Conservation (phyloP, 2,888 invertebrate genomes). For the Ennomos erosarius region DNA sequence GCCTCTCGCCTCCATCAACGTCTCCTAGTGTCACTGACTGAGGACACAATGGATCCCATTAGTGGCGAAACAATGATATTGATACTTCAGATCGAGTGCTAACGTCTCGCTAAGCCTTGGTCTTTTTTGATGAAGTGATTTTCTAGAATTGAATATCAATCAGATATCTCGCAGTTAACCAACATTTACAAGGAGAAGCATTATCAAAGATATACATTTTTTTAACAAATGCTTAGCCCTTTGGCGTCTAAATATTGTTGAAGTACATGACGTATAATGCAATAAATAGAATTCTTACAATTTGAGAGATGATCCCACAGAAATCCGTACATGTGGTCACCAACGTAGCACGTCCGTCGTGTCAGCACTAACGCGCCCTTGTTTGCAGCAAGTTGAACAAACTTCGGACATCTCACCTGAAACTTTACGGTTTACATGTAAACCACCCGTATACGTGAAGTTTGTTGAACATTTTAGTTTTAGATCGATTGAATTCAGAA, state of each 20-base stretch:
- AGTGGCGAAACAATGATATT: constrained; percentile 20
- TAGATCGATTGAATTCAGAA: constrained; percentile 12
- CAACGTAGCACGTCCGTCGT: constrained; percentile 49
- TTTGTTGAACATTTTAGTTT: constrained; percentile 19
- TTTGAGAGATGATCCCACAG: not conserved
- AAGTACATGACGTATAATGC: too few relatives aligned
- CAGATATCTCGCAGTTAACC: too few relatives aligned
- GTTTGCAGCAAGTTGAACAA: constrained; percentile 61
- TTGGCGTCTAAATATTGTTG: too few relatives aligned
- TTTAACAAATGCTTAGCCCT: too few relatives aligned
- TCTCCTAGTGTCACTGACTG: constrained; percentile 9
- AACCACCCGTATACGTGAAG: constrained; percentile 7
- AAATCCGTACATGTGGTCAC: constrained; percentile 36
- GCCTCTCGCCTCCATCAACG: constrained; percentile 31
- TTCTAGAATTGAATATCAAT: too few relatives aligned
- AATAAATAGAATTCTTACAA: too few relatives aligned
- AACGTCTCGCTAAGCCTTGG: too few relatives aligned
- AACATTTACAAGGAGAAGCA: too few relatives aligned
- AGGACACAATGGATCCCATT: constrained; percentile 26
- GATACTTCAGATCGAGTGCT: constrained; percentile 11
- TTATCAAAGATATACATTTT: too few relatives aligned
- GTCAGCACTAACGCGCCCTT: constrained; percentile 57
- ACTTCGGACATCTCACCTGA: constrained; percentile 59
- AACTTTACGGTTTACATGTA: constrained; percentile 44
- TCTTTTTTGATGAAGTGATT: too few relatives aligned